A percentile compares a stretch with the other conserved stretches of the same genome.
These are phyloP conservation scores for Apamea sordens DNA, from an alignment of 2,888 invertebrate genomes.

Conservation along the genomic window DNA sequence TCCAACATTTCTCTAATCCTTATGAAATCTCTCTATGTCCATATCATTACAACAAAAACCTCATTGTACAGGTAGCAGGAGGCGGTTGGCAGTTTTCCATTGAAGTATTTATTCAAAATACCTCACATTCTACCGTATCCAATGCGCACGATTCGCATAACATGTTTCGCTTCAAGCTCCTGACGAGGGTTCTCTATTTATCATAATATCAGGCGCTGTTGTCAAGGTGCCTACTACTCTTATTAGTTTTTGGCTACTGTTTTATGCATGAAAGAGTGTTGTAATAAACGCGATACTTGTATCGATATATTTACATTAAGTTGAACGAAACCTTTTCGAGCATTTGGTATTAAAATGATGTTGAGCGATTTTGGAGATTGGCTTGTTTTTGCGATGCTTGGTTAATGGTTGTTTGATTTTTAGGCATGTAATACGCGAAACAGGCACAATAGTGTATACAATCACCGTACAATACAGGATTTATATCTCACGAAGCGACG, in stretches of 20 bases:
- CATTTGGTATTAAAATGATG: slow-evolving; percentile 59
- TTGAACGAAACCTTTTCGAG: slow-evolving; percentile 38
- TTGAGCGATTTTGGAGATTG: slow-evolving; percentile 32
- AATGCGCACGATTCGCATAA: slow-evolving; percentile 37
- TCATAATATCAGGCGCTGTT: slow-evolving; percentile 85
- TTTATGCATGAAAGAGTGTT: slow-evolving; percentile 83
- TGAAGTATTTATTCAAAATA: background rate
- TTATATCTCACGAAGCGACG: background rate
- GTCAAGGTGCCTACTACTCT: slow-evolving; percentile 81
- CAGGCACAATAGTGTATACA: background rate
- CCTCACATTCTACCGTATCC: slow-evolving; percentile 45
- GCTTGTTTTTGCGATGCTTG: background rate
- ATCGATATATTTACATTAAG: slow-evolving; percentile 70
- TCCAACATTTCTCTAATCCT: too few relatives aligned
- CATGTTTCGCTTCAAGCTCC: slow-evolving; percentile 45
- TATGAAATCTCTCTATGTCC: too few relatives aligned
- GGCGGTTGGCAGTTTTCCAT: too few relatives aligned
- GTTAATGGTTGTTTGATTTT: slow-evolving; percentile 2
- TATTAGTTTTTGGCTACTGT: slow-evolving; percentile 85
- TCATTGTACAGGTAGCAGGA: too few relatives aligned
- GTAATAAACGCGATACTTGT: slow-evolving; percentile 73
- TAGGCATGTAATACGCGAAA: background rate
- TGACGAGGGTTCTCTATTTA: slow-evolving; percentile 88
- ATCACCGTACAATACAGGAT: background rate
- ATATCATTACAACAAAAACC: too few relatives aligned